A percentile compares a stretch with the other conserved stretches of the same genome.
phyloP scores from a whole-genome alignment of 37 sponge, comb jelly and placozoan species.

The Halichondria panicea region DNA sequence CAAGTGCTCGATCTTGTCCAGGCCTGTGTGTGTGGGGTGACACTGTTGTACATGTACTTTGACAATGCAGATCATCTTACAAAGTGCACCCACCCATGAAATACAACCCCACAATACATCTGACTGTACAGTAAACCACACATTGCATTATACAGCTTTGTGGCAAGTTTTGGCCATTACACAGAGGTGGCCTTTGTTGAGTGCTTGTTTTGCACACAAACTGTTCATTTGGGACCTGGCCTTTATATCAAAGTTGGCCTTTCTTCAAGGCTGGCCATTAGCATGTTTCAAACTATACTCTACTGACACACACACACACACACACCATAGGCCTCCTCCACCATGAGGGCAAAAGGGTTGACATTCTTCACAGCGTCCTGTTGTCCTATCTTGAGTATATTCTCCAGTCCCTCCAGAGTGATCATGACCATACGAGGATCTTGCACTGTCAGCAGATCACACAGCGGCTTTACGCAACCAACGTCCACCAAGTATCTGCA shows the following conservation, averaged over 20 bases:
- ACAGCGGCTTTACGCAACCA: conserved; percentile 74
- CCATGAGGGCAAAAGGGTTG: conserved; percentile 63
- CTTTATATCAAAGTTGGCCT: no score
- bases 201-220: no score
- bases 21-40: no score
- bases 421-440: conserved; percentile 73
- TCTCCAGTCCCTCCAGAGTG: conserved; percentile 67
- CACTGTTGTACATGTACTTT: no score
- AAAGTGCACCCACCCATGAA: no score
- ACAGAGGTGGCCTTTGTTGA: no score
- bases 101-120: background rate
- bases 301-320: background rate
- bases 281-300: background rate
- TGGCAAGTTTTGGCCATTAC: no score
- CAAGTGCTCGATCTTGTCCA: conserved; percentile 79
- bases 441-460: conserved; percentile 77
- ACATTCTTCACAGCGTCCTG: conserved; percentile 11
- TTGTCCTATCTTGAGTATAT: conserved; percentile 69
- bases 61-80: no score
- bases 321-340: conserved; percentile 67
- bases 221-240: no score
- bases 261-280: no score
- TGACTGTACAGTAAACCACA: background rate
- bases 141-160: no score
- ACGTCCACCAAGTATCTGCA: conserved; percentile 62